Conservation (phyloP, 1,140 invertebrate species). For the Mizuhopecten yessoensis region DNA sequence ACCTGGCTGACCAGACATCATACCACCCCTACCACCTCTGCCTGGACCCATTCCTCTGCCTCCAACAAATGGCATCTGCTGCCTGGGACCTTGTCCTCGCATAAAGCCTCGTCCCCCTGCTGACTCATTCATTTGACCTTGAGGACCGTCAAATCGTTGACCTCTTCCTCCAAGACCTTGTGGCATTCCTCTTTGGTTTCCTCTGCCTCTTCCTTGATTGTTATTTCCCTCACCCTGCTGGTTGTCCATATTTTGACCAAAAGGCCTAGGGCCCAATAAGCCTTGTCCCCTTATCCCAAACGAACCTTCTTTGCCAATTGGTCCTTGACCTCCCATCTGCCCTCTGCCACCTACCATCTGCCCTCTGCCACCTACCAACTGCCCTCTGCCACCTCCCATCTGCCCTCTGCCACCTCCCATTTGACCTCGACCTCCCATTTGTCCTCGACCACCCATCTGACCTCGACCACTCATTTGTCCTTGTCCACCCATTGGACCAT, state of each 20-base stretch:
- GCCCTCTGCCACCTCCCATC: background rate
- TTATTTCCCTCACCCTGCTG: background rate
- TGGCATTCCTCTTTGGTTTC: background rate
- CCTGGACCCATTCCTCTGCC: background rate
- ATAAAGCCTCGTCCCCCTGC: background rate
- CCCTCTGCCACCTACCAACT: background rate
- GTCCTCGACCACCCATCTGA: background rate
- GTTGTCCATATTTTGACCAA: background rate
- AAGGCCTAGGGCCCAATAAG: background rate
- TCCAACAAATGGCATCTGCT: background rate
- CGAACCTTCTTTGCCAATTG: background rate
- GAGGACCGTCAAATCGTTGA: background rate
- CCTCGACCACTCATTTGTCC: background rate
- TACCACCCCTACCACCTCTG: background rate
- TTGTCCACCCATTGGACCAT: background rate
- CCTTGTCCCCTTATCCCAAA: background rate
- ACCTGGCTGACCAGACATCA: background rate
- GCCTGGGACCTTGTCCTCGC: constrained; percentile 12
- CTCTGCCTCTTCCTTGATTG: background rate
- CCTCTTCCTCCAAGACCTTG: constrained; percentile 4
- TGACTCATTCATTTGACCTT: constrained; percentile 7
- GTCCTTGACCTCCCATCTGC: background rate
- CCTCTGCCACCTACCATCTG: too few relatives aligned
- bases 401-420: background rate
- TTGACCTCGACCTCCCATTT: background rate